Conservation (phyloP, 2,888 invertebrate genomes). For the Apodemia hepburni region DNA sequence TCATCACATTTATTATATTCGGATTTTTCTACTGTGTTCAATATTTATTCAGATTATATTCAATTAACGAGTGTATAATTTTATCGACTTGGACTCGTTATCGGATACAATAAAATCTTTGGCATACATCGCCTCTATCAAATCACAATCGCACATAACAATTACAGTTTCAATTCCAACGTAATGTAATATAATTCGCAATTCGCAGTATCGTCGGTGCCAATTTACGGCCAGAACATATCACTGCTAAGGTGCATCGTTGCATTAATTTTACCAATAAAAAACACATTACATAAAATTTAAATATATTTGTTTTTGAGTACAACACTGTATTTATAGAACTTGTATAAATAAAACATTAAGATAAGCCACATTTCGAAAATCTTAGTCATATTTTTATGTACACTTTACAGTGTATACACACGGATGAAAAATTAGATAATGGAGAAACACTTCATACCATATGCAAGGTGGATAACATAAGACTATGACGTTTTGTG, state of each 20-base stretch:
- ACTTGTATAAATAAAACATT: background rate
- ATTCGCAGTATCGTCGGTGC: slow-evolving; percentile 20
- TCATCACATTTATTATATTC: background rate
- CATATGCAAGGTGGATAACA: too few relatives aligned
- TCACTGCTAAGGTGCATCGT: background rate
- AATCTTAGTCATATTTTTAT: background rate
- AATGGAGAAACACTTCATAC: too few relatives aligned
- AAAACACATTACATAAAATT: background rate
- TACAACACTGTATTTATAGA: background rate
- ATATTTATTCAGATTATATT: background rate
- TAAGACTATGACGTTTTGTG: too few relatives aligned
- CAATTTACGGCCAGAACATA: slow-evolving; percentile 7
- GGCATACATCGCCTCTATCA: slow-evolving; percentile 14
- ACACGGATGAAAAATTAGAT: too few relatives aligned
- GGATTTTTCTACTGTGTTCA: background rate
- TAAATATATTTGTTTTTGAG: background rate
- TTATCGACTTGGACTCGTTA: slow-evolving; percentile 5
- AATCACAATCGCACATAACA: slow-evolving; percentile 12
- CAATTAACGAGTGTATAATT: slow-evolving; percentile 8
- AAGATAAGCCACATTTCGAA: background rate
- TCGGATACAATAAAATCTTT: slow-evolving; percentile 13
- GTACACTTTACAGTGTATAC: too few relatives aligned
- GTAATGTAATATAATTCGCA: slow-evolving; percentile 28
- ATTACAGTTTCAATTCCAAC: slow-evolving; percentile 14
- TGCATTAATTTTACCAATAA: background rate